phyloP scores from a whole-genome alignment of 2,797 vertebrate species.

The Margarornis squamiger region DNA sequence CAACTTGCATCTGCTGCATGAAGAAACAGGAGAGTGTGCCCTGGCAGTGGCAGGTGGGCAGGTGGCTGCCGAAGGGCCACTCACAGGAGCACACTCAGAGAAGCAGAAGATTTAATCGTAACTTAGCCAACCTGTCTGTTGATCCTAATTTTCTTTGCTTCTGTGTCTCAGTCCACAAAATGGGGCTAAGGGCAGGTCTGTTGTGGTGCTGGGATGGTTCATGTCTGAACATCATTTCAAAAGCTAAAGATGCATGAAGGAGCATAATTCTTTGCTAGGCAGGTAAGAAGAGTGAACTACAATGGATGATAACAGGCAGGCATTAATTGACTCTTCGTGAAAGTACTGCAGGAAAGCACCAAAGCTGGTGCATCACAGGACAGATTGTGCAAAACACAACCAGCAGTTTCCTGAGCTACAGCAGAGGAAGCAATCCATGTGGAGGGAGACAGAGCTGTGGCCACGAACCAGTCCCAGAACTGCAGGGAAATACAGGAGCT shows the following conservation, averaged over 20 bases:
- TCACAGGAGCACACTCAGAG: not conserved
- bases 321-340: not conserved
- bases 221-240: not conserved
- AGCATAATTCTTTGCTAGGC: not conserved
- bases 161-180: not conserved
- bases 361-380: not conserved
- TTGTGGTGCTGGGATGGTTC: not conserved
- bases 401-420: not conserved
- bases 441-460: accelerated
- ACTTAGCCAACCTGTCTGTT: not conserved
- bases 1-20: not conserved
- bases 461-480: not conserved
- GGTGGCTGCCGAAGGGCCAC: accelerated
- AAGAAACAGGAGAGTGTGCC: not conserved
- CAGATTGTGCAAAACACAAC: not conserved
- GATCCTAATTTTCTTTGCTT: not conserved
- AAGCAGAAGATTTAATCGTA: not conserved
- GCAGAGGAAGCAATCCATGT: not conserved
- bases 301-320: not conserved
- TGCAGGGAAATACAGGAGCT: not conserved
- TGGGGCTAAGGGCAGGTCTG: not conserved
- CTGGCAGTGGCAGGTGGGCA: accelerated
- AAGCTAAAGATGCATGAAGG: not conserved
- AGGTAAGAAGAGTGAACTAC: not conserved
- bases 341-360: not conserved